Conservation (phyloP, 92 coral and sea anemone genomes). For the Actinernus sp. region DNA sequence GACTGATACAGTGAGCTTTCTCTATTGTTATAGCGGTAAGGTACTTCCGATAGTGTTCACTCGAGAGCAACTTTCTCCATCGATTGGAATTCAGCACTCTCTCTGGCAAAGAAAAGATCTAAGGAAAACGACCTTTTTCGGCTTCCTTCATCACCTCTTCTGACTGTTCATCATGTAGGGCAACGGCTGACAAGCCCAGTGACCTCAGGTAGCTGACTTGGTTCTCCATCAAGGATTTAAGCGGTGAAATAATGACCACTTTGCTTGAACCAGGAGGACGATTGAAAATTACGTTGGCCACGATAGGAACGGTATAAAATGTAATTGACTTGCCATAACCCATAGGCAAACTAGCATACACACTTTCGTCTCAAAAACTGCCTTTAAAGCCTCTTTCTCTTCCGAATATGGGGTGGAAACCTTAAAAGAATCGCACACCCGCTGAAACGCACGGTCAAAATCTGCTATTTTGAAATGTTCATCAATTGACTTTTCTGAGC, state of each 20-base stretch:
- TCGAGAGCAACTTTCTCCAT: slow-evolving; percentile 47
- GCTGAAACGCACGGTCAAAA: slow-evolving; percentile 13
- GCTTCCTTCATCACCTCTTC: slow-evolving; percentile 47
- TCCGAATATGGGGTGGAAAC: slow-evolving; percentile 56
- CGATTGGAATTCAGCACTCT: slow-evolving; percentile 52
- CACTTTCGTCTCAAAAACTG: slow-evolving; percentile 44
- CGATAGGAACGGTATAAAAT: slow-evolving; percentile 61
- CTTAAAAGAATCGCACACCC: slow-evolving; percentile 54
- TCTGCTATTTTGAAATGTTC: slow-evolving; percentile 59
- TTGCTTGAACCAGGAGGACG: slow-evolving; percentile 64
- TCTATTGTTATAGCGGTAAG: slow-evolving; percentile 58
- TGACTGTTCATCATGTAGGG: slow-evolving; percentile 63
- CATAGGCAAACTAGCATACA: slow-evolving; percentile 72
- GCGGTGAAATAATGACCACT: slow-evolving; percentile 56
- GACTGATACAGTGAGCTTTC: slow-evolving; percentile 76
- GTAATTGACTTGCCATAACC: slow-evolving; percentile 80
- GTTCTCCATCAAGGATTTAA: slow-evolving; percentile 74
- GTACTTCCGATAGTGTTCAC: slow-evolving; percentile 27
- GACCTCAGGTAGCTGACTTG: slow-evolving; percentile 53
- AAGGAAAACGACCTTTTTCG: slow-evolving; percentile 47
- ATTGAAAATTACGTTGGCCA: slow-evolving; percentile 36
- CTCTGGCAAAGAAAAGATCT: slow-evolving; percentile 64
- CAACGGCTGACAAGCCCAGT: slow-evolving; percentile 58
- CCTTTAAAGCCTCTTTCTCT: slow-evolving; percentile 56
- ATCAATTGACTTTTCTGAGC: too few relatives aligned